Evolutionary conservation across 2,888 invertebrate genomes (phyloP).

Genomic region (Spilosoma lubricipeda): DNA sequence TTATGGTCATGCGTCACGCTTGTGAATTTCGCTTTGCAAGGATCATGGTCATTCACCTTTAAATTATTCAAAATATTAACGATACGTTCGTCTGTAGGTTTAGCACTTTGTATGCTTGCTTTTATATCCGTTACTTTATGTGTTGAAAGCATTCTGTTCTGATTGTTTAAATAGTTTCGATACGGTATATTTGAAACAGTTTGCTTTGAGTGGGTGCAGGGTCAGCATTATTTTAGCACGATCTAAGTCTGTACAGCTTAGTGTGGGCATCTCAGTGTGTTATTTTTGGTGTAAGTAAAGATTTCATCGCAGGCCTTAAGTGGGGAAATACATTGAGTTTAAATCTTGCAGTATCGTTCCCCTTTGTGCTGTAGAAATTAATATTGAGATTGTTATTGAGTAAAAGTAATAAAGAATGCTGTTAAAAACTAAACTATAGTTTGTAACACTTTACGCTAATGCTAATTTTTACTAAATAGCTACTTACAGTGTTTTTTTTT

Average conservation of each 20-base stretch:
- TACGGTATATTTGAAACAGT: neutral
- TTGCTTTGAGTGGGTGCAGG: neutral
- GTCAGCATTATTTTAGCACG: neutral
- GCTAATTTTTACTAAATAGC: neutral
- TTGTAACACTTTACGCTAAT: neutral
- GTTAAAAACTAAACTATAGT: neutral
- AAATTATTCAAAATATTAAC: constrained; percentile 42
- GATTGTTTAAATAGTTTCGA: constrained; percentile 4
- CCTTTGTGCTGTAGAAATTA: neutral
- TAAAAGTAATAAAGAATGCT: neutral
- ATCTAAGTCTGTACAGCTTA: neutral
- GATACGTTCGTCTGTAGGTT: constrained; percentile 21
- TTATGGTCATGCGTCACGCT: constrained; percentile 29
- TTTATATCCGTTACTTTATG: constrained; percentile 1
- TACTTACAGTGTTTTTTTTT: neutral
- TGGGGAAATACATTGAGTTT: neutral
- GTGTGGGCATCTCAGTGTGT: neutral
- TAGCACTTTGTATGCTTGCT: constrained; percentile 22
- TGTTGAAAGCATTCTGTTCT: neutral
- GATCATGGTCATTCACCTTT: constrained; percentile 39
- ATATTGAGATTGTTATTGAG: neutral
- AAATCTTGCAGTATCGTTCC: neutral
- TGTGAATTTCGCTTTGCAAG: constrained; percentile 36
- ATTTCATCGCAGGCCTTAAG: neutral
- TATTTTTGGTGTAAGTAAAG: constrained; percentile 1